phyloP scores from a whole-genome alignment of 2,888 invertebrate genomes.

The Aleiodes testaceus region DNA sequence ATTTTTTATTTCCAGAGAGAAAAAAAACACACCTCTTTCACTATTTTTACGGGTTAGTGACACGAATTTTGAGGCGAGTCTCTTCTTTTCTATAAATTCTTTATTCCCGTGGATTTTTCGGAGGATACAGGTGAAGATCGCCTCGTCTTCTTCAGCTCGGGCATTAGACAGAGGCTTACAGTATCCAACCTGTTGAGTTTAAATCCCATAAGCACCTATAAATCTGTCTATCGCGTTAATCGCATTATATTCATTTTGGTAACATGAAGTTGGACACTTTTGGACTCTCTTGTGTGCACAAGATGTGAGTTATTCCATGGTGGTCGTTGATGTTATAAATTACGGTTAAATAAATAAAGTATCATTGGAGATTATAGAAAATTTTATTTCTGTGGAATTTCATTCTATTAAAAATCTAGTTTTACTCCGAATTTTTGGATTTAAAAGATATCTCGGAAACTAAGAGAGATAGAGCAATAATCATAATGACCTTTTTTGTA shows the following conservation, averaged over 20 bases:
- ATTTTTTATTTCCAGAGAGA: constrained; percentile 28
- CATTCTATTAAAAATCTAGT: not conserved
- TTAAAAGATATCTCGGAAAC: not conserved
- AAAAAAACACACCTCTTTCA: not conserved
- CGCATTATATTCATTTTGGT: constrained; percentile 59
- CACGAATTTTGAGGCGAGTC: constrained; percentile 11
- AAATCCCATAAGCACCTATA: constrained; percentile 60
- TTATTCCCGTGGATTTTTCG: constrained; percentile 5
- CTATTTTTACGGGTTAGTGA: constrained; percentile 30
- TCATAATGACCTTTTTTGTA: too few relatives aligned
- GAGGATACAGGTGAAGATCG: constrained; percentile 26
- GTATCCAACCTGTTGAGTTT: constrained; percentile 65
- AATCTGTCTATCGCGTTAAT: constrained; percentile 64
- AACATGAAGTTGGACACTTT: constrained; percentile 35
- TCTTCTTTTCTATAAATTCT: not conserved
- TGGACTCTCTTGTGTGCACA: constrained; percentile 34
- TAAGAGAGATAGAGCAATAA: too few relatives aligned
- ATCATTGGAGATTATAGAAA: not conserved
- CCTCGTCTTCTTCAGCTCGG: constrained; percentile 22
- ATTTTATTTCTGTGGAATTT: not conserved
- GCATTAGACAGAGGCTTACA: constrained; percentile 36
- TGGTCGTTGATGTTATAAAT: constrained; percentile 31
- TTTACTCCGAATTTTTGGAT: not conserved
- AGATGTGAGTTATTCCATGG: constrained; percentile 22
- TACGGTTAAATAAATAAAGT: constrained; percentile 17